Evolutionary conservation across 2,797 vertebrate species (phyloP), one percentile per base, ranked within the genome.

Genomic region (Chlorospingus semifuscus): DNA sequence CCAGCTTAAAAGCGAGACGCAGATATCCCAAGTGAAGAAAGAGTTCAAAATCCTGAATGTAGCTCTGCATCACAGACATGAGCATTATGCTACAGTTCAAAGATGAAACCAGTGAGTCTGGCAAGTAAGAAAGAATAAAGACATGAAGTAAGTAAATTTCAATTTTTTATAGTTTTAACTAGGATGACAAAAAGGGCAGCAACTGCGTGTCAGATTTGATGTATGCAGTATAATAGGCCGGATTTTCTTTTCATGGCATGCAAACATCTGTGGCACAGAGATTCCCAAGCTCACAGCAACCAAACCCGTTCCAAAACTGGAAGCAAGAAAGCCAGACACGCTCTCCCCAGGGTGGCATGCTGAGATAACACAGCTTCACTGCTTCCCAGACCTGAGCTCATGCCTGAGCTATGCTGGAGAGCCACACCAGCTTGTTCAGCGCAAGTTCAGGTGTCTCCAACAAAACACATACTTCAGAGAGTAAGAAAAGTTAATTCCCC

Each of bases 231-330:
- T 64, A 83, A 95, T 57, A 59, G 56, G 37, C 86, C 55, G 36
- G 89, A 85, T 94, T 83, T 83, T 56, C 39, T 91, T 89, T 78
- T 89, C 87, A 55, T 90, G 87, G 46, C 29, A 65, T 55, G 80
- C 8, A 5, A 94, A 96, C 94, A 96, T 96, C 95, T 96, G 96
- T 88, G 91, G 65, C 70, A 91, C 95, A 96, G 94, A 96, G 91
- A 93, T 91, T 94, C 87, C 44, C 74, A 79, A 91, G 59, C 69
- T 88, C 42, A 2, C 85, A 94, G 76, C 36, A 83, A 69, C 57
- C 24, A 75, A 75, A 39, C 42, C 36, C 24, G 18, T 72, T 93
- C 90, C 89, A 93, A 90, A 91, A 78, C 72, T 90, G 46, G 55
- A 96, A 88, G 74, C 85, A 76, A 68, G 61, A 90, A 91, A 94